Conservation (phyloP, 2,888 invertebrate genomes). For the Lagria hirta region DNA sequence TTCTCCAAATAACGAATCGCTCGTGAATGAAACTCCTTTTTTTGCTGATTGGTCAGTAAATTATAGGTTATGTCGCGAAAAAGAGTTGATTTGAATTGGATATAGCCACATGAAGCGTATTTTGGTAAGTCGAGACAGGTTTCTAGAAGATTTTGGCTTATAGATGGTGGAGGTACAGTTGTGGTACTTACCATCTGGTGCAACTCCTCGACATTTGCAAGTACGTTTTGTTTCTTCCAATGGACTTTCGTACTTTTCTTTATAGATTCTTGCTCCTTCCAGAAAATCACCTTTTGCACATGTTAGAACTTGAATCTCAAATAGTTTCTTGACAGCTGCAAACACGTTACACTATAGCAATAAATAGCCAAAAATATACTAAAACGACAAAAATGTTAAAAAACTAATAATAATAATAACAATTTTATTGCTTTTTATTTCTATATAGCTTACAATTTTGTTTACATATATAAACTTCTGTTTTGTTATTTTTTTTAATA, state of each 20-base stretch:
- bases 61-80: constrained; percentile 65
- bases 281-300: constrained; percentile 65
- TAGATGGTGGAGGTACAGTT: no score
- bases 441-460: no score
- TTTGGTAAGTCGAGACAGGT: constrained; percentile 58
- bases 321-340: constrained; percentile 61
- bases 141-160: no score
- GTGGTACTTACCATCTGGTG: constrained; percentile 49
- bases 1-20: constrained; percentile 62
- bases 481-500: no score
- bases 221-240: constrained; percentile 43
- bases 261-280: constrained; percentile 48
- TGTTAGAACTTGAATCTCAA: constrained; percentile 61
- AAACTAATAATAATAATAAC: no score
- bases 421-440: no score
- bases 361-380: no score
- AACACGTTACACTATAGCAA: no score
- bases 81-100: constrained; percentile 60
- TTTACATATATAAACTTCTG: no score
- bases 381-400: no score
- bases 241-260: constrained; percentile 44
- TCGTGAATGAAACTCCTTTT: constrained; percentile 62
- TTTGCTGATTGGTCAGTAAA: constrained; percentile 63
- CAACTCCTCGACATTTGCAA: constrained; percentile 53
- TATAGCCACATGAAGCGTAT: constrained; percentile 65